A percentile compares a stretch with the other conserved stretches of the same genome.
These are phyloP conservation scores for Pipistrellus pipistrellus DNA, from an alignment of 2,797 vertebrate species.

Conservation along the genomic window DNA sequence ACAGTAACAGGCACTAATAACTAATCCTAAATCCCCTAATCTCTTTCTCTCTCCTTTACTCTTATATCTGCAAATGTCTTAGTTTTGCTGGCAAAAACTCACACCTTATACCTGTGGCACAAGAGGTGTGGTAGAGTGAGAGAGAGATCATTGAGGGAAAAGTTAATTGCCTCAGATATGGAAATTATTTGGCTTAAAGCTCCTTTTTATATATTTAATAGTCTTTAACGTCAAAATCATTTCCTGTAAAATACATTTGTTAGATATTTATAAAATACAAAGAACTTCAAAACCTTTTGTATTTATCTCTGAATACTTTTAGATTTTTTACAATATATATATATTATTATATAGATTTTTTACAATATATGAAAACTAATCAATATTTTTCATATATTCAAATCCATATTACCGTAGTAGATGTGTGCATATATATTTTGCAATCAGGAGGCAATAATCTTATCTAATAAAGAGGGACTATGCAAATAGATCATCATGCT, in stretches of 20 bases:
- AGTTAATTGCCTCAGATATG: slow-evolving; percentile 5
- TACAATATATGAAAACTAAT: neutral
- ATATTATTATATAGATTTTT: too few species aligned
- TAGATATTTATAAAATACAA: slow-evolving; percentile 56
- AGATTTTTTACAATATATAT: neutral
- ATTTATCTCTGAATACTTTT: slow-evolving; percentile 51
- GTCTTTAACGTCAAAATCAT: slow-evolving; percentile 48
- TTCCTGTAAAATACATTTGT: neutral
- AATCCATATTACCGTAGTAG: neutral
- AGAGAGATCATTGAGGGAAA: neutral
- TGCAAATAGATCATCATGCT: too few species aligned
- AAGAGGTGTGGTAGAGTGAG: neutral
- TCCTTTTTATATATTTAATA: neutral
- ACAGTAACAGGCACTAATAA: neutral
- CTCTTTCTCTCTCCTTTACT: neutral
- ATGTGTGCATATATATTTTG: slow-evolving; percentile 18
- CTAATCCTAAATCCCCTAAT: neutral
- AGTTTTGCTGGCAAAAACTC: neutral
- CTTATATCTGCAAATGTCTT: neutral
- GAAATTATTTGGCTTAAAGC: neutral
- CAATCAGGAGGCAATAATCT: slow-evolving; percentile 19
- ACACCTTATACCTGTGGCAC: neutral
- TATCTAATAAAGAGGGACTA: too few species aligned
- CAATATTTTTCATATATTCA: slow-evolving; percentile 28
- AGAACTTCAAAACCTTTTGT: neutral